phyloP scores from a whole-genome alignment of 2,113 vertebrate species.

The Egretta garzetta region DNA sequence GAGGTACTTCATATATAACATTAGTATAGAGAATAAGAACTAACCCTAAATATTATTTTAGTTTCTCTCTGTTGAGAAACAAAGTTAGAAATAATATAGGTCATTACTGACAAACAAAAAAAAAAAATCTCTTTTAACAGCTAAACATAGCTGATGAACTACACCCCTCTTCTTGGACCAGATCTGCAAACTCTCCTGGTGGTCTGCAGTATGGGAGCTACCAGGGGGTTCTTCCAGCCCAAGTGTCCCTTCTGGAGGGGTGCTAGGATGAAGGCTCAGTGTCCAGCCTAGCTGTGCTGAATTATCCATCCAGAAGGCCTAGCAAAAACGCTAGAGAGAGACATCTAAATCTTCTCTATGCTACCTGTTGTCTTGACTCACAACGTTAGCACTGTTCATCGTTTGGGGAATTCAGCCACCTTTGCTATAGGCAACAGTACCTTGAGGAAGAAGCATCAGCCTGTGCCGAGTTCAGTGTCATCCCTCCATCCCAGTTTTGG shows the following conservation, averaged over 20 bases:
- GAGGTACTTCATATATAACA: background rate
- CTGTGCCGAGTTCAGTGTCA: background rate
- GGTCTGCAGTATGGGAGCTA: background rate
- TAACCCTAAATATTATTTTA: background rate
- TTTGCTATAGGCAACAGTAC: background rate
- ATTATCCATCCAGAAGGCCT: background rate
- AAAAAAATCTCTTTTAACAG: background rate
- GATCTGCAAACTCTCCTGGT: background rate
- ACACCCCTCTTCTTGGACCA: background rate
- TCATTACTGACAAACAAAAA: background rate
- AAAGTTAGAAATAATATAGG: background rate
- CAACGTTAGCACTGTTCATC: background rate
- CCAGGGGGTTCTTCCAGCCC: background rate
- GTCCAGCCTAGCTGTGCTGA: background rate
- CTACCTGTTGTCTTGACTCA: background rate
- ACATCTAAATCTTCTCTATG: background rate
- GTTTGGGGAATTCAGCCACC: background rate
- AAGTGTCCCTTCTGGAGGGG: background rate
- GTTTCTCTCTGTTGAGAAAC: background rate
- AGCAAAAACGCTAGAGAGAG: background rate
- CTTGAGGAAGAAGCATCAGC: background rate
- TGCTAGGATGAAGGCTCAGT: background rate
- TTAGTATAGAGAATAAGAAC: background rate
- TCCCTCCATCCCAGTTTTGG: background rate
- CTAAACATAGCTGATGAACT: background rate